These are phyloP conservation scores for Actinernus sp. DNA, from an alignment of 92 coral and sea anemone species.

Conservation along the genomic window DNA sequence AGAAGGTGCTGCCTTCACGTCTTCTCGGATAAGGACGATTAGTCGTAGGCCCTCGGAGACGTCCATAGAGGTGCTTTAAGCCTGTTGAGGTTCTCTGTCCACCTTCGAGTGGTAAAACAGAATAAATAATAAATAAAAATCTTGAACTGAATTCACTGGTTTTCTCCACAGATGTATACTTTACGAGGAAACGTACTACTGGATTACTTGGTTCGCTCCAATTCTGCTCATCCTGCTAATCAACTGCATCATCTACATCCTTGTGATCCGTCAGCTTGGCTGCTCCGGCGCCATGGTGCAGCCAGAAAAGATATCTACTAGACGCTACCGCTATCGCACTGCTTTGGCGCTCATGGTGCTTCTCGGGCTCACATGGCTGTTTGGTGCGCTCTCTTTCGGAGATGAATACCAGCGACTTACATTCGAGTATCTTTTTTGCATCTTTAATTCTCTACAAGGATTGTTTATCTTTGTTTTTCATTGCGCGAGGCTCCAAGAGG, in stretches of 20 bases:
- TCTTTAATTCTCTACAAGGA: slow-evolving; percentile 96
- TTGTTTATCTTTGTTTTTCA: slow-evolving; percentile 89
- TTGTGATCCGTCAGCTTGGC: slow-evolving; percentile 68
- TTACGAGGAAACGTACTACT: slow-evolving; percentile 54
- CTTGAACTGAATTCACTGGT: no score
- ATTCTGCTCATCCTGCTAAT: slow-evolving; percentile 49
- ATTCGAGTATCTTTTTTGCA: slow-evolving; percentile 90
- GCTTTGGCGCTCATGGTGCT: slow-evolving; percentile 82
- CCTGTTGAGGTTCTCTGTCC: no score
- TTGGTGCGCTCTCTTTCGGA: slow-evolving; percentile 89
- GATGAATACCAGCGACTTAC: slow-evolving; percentile 58
- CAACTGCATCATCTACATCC: slow-evolving; percentile 66
- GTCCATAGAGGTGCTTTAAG: no score
- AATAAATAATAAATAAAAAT: no score
- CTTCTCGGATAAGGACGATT: no score
- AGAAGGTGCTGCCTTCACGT: no score
- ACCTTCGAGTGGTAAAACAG: no score
- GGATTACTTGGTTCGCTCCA: slow-evolving; percentile 75
- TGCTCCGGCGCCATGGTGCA: slow-evolving; percentile 77
- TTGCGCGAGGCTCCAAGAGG: slow-evolving; percentile 86
- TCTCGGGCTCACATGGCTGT: slow-evolving; percentile 90
- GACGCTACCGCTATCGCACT: slow-evolving; percentile 72
- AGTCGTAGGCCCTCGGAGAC: no score
- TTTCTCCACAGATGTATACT: slow-evolving; percentile 70
- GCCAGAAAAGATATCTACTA: slow-evolving; percentile 76